Percentiles rank a stretch among this genome's conserved stretches.
phyloP scores from a whole-genome alignment of 2,113 vertebrate genomes.

The Gymnarchus niloticus region DNA sequence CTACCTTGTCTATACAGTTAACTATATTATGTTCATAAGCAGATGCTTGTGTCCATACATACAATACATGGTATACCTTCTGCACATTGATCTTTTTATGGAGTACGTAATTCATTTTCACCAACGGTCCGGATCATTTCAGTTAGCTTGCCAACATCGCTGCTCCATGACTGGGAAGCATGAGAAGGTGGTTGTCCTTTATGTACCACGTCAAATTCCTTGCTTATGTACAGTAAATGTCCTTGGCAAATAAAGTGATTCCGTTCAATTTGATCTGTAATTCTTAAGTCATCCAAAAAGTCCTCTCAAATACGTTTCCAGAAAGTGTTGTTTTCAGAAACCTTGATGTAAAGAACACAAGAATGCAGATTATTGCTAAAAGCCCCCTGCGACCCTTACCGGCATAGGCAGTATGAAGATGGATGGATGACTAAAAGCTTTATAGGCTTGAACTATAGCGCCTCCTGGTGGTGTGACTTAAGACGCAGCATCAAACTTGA shows the following conservation, averaged over 20 bases:
- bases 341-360: neutral
- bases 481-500: neutral
- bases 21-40: neutral
- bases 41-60: neutral
- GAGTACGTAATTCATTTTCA: neutral
- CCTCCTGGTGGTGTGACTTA: slow-evolving; percentile 45
- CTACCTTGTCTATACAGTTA: neutral
- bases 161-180: too few species aligned
- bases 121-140: neutral
- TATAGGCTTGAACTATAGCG: slow-evolving; percentile 40
- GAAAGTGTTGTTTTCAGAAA: neutral
- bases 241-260: too few species aligned
- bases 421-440: neutral
- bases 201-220: neutral
- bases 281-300: neutral
- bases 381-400: too few species aligned
- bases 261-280: neutral
- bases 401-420: too few species aligned
- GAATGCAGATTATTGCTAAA: neutral
- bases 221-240: too few species aligned
- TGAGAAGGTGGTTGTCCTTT: too few species aligned
- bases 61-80: neutral
- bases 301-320: neutral
- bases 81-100: neutral
- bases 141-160: too few species aligned